Percentiles rank a stretch among this genome's conserved stretches.
These are phyloP conservation scores for Triplophysa dalaica DNA, from an alignment of 2,113 vertebrate species.

Conservation along the genomic window DNA sequence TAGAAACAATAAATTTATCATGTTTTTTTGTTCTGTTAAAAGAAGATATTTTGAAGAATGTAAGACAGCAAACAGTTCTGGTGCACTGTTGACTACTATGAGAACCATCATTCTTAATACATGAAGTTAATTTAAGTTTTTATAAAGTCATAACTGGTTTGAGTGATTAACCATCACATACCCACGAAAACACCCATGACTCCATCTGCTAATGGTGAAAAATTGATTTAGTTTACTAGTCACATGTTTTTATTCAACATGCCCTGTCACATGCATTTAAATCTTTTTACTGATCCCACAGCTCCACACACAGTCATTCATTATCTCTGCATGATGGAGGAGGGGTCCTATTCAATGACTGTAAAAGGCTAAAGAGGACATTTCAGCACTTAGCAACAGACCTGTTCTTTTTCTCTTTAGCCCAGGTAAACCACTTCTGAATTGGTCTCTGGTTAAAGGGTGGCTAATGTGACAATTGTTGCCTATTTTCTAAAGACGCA, in stretches of 20 bases:
- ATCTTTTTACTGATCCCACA: constrained; percentile 66
- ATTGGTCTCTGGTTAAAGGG: too few species aligned
- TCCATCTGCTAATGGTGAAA: not conserved
- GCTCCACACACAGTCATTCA: constrained; percentile 58
- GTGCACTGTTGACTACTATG: too few species aligned
- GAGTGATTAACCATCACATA: not conserved
- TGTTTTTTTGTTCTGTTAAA: too few species aligned
- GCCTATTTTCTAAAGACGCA: too few species aligned
- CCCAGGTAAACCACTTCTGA: too few species aligned
- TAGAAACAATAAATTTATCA: too few species aligned
- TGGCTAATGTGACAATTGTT: too few species aligned
- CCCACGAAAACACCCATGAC: not conserved
- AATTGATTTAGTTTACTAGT: constrained; percentile 25
- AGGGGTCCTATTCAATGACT: not conserved
- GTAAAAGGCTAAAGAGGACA: too few species aligned
- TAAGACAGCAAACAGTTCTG: too few species aligned
- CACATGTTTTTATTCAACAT: constrained; percentile 56
- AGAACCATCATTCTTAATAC: not conserved
- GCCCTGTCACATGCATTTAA: constrained; percentile 66
- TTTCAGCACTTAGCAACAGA: too few species aligned
- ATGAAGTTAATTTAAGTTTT: not conserved
- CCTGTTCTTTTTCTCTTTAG: too few species aligned
- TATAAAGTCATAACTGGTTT: not conserved
- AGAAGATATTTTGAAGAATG: too few species aligned
- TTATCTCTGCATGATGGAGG: constrained; percentile 55